Evolutionary conservation across 2,888 invertebrate genomes (phyloP).

Genomic region (Zonitis immaculata): DNA sequence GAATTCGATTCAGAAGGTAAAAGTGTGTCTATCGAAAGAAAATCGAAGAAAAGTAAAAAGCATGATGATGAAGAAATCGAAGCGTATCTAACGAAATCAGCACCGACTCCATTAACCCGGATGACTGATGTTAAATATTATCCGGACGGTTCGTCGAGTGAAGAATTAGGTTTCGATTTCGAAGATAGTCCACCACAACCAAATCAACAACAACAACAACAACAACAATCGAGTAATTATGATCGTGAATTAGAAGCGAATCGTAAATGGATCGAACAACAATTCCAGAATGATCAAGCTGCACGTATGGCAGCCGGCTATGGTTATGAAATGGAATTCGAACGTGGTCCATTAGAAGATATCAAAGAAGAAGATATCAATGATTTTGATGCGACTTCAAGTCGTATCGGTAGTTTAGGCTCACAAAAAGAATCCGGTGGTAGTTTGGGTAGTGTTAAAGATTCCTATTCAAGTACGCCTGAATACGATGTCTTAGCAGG

Average conservation of each 20-base stretch:
- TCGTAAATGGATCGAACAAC: constrained; percentile 87
- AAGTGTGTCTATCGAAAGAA: constrained; percentile 63
- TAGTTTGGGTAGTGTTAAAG: constrained; percentile 71
- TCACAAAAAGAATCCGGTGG: constrained; percentile 77
- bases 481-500: constrained; percentile 83
- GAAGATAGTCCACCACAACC: constrained; percentile 60
- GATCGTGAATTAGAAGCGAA: constrained; percentile 66
- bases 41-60: constrained; percentile 48
- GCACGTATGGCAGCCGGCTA: constrained; percentile 58
- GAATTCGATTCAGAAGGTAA: constrained; percentile 80
- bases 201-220: constrained; percentile 34
- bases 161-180: constrained; percentile 63
- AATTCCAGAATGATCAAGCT: constrained; percentile 68
- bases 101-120: constrained; percentile 57
- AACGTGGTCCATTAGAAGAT: constrained; percentile 80
- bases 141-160: constrained; percentile 53
- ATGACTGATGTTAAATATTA: constrained; percentile 51
- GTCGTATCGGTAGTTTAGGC: constrained; percentile 70
- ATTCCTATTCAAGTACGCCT: constrained; percentile 87
- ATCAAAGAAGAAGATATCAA: constrained; percentile 90
- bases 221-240: constrained; percentile 37
- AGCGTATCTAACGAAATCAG: constrained; percentile 64
- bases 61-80: constrained; percentile 69
- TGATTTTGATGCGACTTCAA: constrained; percentile 71
- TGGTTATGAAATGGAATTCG: constrained; percentile 72